Conservation (phyloP, 2,888 invertebrate genomes). For the Plebejus melissa region DNA sequence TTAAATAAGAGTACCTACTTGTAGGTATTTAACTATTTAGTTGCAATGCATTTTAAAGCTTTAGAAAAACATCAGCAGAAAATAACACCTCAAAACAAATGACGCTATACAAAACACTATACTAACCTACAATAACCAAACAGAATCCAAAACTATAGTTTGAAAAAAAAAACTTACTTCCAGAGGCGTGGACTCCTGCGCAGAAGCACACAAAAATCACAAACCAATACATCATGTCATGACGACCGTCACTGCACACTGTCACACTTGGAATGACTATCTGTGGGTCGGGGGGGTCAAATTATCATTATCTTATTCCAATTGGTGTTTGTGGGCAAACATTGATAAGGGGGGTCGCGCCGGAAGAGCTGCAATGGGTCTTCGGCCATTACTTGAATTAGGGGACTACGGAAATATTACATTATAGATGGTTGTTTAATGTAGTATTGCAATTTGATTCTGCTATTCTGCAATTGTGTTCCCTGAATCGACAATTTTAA, state of each 20-base stretch:
- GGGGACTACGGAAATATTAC: background rate
- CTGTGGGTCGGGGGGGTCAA: conserved; percentile 51
- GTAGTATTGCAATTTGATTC: background rate
- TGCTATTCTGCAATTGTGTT: background rate
- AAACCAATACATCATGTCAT: conserved; percentile 63
- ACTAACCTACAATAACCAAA: too few relatives aligned
- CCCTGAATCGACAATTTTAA: background rate
- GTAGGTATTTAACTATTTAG: too few relatives aligned
- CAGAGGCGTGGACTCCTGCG: conserved; percentile 54
- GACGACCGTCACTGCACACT: conserved; percentile 45
- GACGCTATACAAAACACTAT: too few relatives aligned
- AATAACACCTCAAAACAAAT: background rate
- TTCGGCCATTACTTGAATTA: conserved; percentile 4
- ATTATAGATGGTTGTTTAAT: background rate
- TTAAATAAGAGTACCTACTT: too few relatives aligned
- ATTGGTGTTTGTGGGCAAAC: conserved; percentile 33
- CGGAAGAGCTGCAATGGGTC: conserved; percentile 16
- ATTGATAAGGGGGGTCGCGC: conserved; percentile 26
- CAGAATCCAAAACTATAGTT: background rate
- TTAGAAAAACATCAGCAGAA: background rate
- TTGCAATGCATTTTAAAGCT: background rate
- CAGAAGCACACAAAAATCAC: conserved; percentile 65
- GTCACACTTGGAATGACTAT: conserved; percentile 54
- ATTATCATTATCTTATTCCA: conserved; percentile 63
- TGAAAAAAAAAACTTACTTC: conserved; percentile 52